Base-by-base conservation (phyloP, 2,888 invertebrate genomes). In the Tolmerus cingulatus region DNA sequence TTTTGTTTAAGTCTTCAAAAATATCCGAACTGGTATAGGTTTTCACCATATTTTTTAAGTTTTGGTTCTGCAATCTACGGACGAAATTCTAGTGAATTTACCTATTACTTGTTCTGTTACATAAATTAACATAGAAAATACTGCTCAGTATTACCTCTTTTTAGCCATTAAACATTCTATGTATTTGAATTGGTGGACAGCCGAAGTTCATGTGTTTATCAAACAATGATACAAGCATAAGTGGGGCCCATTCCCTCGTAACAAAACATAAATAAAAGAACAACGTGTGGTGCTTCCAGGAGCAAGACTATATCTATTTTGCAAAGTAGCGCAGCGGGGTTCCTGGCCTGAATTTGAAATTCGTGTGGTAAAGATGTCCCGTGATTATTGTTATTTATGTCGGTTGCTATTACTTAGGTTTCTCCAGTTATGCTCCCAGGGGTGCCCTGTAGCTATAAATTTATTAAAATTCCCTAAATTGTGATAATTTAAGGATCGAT, bases 401-500 rank as follows among this genome's bases (percentile, higher is more conserved):
- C 66, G 66, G 19, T 66, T 66, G 27, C 66, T 66, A 66, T 19
- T 51, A 51, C 51, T 66, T 66, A 27, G 27, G 66, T 9, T 66
- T 66, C 19, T 5, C 66, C 19, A 66, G 66, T 19, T 66, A 9
- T 66, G 19, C 66, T 66, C 66, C 27, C 23, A 16, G 51, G 51
- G 51, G 51, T n/a, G 51, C 27, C 66, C 66, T 23, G 66, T 27
- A 66, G 46, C 79, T 16, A 46, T 79, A 79, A 79, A 79, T 51
- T 79, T 79, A 79, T 79, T 79, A 51, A 79, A 79, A 79, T 51
- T 79, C 51, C 51, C 51, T 40, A 79, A 79, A 79, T 51, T 79
- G 51, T 34, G 79, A 51, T 51, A 79, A 79, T 79, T 79, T 79
- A 27, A 46, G 51, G 16, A 79, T 51, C 51, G 51, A 79, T 79